Conservation (phyloP, 2,888 invertebrate species). For the Drosophila fulvimacula region DNA sequence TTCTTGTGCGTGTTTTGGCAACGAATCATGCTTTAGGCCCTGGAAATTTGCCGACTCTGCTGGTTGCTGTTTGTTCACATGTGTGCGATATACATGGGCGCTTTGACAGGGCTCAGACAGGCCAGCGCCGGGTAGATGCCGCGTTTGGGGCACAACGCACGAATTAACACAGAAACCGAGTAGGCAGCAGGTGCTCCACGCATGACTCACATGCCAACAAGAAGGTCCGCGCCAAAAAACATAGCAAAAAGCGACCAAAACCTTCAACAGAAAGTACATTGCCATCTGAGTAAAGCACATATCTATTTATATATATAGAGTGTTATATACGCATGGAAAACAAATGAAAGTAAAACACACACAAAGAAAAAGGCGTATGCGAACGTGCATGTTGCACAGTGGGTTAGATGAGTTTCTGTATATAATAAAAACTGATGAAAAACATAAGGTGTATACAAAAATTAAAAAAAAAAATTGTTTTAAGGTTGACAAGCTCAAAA, state of each 20-base stretch:
- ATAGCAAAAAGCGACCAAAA: constrained; percentile 7
- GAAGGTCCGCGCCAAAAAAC: constrained; percentile 34
- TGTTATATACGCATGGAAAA: constrained; percentile 6
- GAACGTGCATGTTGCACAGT: constrained; percentile 6
- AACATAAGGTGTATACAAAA: too few relatives aligned
- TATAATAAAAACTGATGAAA: too few relatives aligned
- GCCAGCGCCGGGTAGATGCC: constrained; percentile 37
- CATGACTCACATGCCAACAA: constrained; percentile 69
- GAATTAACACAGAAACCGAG: constrained; percentile 70
- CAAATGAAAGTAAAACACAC: constrained; percentile 24
- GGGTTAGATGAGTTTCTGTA: constrained; percentile 7
- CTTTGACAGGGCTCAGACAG: constrained; percentile 64
- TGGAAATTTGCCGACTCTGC: constrained; percentile 56
- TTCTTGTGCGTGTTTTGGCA: constrained; percentile 46
- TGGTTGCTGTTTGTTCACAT: constrained; percentile 36
- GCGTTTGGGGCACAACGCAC: constrained; percentile 62
- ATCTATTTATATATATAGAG: constrained; percentile 8
- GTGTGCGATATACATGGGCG: constrained; percentile 50
- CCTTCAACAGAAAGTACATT: constrained; percentile 30
- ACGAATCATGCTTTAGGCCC: constrained; percentile 58
- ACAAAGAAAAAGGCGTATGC: not conserved
- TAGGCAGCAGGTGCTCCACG: constrained; percentile 66
- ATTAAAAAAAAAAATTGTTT: too few relatives aligned
- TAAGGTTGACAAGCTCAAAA: too few relatives aligned
- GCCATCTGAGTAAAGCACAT: constrained; percentile 21